Evolutionary conservation across 2,113 vertebrate genomes (phyloP).

Genomic region (Neolamprologus longior): DNA sequence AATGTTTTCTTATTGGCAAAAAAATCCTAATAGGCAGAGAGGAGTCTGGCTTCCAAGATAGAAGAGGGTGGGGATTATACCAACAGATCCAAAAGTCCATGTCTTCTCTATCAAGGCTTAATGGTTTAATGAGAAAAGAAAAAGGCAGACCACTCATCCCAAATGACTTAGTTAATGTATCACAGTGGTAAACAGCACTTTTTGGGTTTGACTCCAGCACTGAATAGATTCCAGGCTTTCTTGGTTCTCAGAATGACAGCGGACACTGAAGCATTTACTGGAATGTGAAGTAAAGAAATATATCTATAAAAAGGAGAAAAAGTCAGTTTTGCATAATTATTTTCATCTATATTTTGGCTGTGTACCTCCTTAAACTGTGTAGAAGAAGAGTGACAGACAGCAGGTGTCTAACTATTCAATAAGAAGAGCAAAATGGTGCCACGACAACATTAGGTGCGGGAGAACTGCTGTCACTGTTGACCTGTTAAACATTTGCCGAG

Average conservation of each 20-base stretch:
- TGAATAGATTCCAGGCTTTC: not conserved
- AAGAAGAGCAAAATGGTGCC: not conserved
- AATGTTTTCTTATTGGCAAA: constrained; percentile 9
- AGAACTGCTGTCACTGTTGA: not conserved
- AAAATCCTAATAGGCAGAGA: not conserved
- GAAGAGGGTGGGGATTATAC: not conserved
- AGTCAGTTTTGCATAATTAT: not conserved
- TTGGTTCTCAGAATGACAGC: constrained; percentile 12
- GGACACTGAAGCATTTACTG: not conserved
- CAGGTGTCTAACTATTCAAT: constrained; percentile 12
- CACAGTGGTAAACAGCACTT: constrained; percentile 25
- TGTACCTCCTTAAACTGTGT: not conserved
- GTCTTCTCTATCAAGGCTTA: constrained; percentile 11
- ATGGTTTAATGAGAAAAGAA: constrained; percentile 28
- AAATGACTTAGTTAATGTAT: constrained; percentile 29
- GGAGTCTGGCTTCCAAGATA: not conserved
- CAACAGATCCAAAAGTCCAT: not conserved
- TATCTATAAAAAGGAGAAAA: rapidly evolving
- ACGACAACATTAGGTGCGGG: not conserved
- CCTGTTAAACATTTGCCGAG: constrained; percentile 28
- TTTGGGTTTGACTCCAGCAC: constrained; percentile 11
- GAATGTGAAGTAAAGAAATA: not conserved
- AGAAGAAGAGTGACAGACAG: constrained; percentile 20
- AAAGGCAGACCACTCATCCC: constrained; percentile 5
- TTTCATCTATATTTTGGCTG: constrained; percentile 5